Base-by-base conservation (phyloP, 2,888 invertebrate genomes). In the Rapana venosa region DNA sequence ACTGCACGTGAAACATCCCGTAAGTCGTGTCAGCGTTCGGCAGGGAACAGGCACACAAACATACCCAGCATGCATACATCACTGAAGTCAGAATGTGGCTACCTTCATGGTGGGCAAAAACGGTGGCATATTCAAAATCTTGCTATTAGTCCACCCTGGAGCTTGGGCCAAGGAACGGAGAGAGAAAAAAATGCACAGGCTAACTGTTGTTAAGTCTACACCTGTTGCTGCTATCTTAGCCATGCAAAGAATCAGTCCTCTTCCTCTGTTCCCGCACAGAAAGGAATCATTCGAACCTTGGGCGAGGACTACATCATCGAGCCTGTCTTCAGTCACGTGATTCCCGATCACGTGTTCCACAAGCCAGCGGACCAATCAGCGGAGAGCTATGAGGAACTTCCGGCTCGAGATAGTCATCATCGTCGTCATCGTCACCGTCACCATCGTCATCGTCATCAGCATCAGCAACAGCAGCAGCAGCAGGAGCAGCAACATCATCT, bases 271-370 rank as follows among this genome's bases (percentile, higher is more conserved):
- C 20, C 36, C 1, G 13, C 6, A 83, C 92, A 94, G 94, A 93
- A 92, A 90, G 94, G 94, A 15, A 88, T 94, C 47, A 94, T 94
- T 30, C 91, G 94, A 61, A 93, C 94, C 66, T 91, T 92, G 61
- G 92, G 92, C 47, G 94, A 94, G 88, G 94, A 94, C 90, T 94
- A 93, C 88, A 92, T 94, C 47, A 94, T 94, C 58, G 94, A 94
- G 89, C 94, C 94, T 0, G 87, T 94, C 15, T 91, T 93, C 90
- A 91, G 93, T 35, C 92, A 93, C 79, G 92, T 89, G 32, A 88
- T 94, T 61, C 93, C 93, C 20, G 92, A 92, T 30, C 81, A 89
- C 66, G 88, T 58, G 61, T 81, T 88, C 70, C 88, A 88, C 20
- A 87, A 86, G 30, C 87, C 90, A 26, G 84, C 87, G 47, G 87